A percentile compares a stretch with the other conserved stretches of the same genome.
Evolutionary conservation across 2,113 vertebrate genomes (phyloP).

Genomic region (Pseudorhombus dupliciocellatus): DNA sequence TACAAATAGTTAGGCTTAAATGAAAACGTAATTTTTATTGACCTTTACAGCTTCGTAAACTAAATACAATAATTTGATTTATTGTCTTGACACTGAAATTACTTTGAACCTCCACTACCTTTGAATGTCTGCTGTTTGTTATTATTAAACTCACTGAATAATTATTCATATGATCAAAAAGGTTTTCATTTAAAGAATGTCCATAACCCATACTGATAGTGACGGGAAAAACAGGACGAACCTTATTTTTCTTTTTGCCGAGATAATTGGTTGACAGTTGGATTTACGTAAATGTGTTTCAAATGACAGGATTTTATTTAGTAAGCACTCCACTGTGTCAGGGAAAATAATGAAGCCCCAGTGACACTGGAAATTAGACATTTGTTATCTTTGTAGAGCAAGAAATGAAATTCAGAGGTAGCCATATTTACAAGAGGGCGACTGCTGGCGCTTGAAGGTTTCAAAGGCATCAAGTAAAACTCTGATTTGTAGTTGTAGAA

Average conservation of each 20-base stretch:
- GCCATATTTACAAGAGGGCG: neutral
- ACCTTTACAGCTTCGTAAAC: no score
- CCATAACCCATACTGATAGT: constrained; percentile 20
- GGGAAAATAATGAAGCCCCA: constrained; percentile 44
- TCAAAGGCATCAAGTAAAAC: no score
- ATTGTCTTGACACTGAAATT: no score
- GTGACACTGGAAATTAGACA: constrained; percentile 43
- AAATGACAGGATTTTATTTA: constrained; percentile 43
- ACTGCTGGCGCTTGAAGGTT: neutral
- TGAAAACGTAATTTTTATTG: no score
- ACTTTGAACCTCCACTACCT: no score
- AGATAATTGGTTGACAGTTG: constrained; percentile 45
- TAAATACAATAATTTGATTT: no score
- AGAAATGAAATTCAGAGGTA: constrained; percentile 40
- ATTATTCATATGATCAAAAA: constrained; percentile 43
- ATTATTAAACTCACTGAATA: constrained; percentile 30
- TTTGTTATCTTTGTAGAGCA: constrained; percentile 36
- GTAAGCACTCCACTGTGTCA: neutral
- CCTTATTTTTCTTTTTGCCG: neutral
- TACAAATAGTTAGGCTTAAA: no score
- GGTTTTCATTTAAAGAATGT: constrained; percentile 36
- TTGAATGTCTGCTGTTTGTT: constrained; percentile 5
- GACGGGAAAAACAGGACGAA: constrained; percentile 18
- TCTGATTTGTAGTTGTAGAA: no score
- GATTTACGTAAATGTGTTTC: constrained; percentile 38